A percentile compares a stretch with the other conserved stretches of the same genome.
phyloP scores from a whole-genome alignment of 2,113 vertebrate genomes.

The Microtus oregoni region DNA sequence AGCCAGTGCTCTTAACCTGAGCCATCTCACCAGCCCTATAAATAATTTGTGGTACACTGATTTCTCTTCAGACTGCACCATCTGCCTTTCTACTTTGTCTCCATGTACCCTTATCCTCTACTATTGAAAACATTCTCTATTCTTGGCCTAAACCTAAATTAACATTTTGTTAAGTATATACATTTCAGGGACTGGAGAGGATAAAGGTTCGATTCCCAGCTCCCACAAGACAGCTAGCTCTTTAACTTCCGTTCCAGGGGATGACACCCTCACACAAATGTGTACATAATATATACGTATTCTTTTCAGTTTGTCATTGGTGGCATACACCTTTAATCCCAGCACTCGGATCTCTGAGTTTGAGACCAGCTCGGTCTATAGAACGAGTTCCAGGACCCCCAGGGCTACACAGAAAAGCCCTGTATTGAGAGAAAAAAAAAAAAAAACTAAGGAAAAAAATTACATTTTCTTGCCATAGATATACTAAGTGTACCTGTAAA shows the following conservation, averaged over 20 bases:
- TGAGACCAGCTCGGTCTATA: no score
- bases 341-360: not conserved
- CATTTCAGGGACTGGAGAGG: not conserved
- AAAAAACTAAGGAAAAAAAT: no score
- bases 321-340: not conserved
- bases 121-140: not conserved
- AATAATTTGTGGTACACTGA: not conserved
- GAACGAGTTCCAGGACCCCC: no score
- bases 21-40: no score
- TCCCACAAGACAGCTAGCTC: not conserved
- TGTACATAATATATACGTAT: no score
- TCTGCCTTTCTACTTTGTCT: not conserved
- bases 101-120: not conserved
- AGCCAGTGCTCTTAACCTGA: no score
- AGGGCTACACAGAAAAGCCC: no score
- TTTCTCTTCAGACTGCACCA: not conserved
- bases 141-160: not conserved
- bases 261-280: not conserved
- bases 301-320: no score
- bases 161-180: not conserved
- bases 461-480: not conserved
- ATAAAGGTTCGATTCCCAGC: not conserved
- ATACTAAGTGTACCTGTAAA: not conserved
- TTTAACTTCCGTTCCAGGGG: not conserved
- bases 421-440: no score